Base-by-base conservation (phyloP, 2,797 vertebrate genomes). In the Sebastes cheni region DNA sequence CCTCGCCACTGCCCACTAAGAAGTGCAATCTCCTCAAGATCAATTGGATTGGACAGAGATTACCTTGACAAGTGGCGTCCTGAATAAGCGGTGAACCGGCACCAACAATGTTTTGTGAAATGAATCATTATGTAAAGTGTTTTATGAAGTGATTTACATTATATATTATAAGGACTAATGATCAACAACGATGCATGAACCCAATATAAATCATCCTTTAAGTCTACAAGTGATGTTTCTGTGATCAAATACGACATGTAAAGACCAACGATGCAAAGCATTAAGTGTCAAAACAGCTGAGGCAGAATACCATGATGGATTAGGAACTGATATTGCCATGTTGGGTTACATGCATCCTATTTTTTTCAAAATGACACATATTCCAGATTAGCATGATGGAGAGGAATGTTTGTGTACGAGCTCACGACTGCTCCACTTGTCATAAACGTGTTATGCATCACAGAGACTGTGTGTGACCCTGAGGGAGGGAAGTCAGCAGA, bases 1-100 rank as follows among this genome's bases (percentile, higher is more conserved):
- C 83, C 70, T 79, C 36, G 83, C 90, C 88, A 71, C 87, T 80
- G 85, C 55, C 73, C 89, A 78, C 88, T 93, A 92, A 95, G 90
- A 90, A 84, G 85, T n/a, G 50, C 90, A 95, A 95, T 93, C 94
- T 92, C 83, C 87, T 94, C 79, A 86, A 83, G 83, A 93, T 88
- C 91, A 93, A 95, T 92, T 90, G 94, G 95, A 96, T 95, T 95
- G 91, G 91, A 82, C 77, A 73, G 87, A 92, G 94, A 96, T 96
- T 95, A 96, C 76, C 86, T 84, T 80, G 89, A 88, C 86, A 71
- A 78, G 85, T 10, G 80, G 12, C 30, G 70, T 70, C 82, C 81
- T 86, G 81, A 90, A 88, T 72, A 80, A 83, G 78, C 81, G 52
- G 74, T 42, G 73, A 85, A 65, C 56, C 36, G 2, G 8, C 52